phyloP scores from a whole-genome alignment of 2,797 vertebrate species.

The Silurus aristotelis region DNA sequence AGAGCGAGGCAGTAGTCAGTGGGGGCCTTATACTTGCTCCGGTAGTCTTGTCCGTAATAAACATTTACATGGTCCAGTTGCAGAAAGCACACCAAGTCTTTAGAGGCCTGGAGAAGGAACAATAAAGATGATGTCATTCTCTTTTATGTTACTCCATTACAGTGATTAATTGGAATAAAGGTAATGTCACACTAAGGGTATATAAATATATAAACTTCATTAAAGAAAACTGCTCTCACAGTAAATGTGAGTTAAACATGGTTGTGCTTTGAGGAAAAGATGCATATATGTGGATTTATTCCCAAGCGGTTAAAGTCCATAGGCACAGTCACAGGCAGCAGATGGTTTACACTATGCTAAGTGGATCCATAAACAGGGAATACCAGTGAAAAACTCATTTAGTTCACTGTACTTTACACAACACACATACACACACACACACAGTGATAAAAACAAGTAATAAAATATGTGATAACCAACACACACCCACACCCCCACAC shows the following conservation, averaged over 20 bases:
- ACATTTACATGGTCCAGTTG: constrained; percentile 89
- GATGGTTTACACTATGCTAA: constrained; percentile 47
- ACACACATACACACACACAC: not conserved
- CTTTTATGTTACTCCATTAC: not conserved
- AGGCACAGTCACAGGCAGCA: constrained; percentile 35
- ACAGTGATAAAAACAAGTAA: not conserved
- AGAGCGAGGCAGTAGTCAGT: constrained; percentile 95
- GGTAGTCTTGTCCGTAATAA: constrained; percentile 93
- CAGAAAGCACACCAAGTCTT: constrained; percentile 87
- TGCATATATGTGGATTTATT: constrained; percentile 1
- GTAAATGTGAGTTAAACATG: not conserved
- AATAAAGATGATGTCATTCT: constrained; percentile 30
- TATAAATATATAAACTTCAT: not conserved
- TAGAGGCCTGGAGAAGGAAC: constrained; percentile 75
- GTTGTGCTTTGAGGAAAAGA: not conserved
- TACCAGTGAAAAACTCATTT: constrained; percentile 55
- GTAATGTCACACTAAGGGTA: not conserved
- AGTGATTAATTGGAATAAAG: constrained; percentile 1
- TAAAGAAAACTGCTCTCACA: not conserved
- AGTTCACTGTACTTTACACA: constrained; percentile 50
- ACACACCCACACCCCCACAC: constrained; percentile 5
- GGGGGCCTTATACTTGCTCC: constrained; percentile 96
- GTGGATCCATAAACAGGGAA: constrained; percentile 67
- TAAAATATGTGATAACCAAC: not conserved
- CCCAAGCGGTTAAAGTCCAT: not conserved